Conservation (phyloP, 2,113 vertebrate species). For the Oceanites oceanicus region DNA sequence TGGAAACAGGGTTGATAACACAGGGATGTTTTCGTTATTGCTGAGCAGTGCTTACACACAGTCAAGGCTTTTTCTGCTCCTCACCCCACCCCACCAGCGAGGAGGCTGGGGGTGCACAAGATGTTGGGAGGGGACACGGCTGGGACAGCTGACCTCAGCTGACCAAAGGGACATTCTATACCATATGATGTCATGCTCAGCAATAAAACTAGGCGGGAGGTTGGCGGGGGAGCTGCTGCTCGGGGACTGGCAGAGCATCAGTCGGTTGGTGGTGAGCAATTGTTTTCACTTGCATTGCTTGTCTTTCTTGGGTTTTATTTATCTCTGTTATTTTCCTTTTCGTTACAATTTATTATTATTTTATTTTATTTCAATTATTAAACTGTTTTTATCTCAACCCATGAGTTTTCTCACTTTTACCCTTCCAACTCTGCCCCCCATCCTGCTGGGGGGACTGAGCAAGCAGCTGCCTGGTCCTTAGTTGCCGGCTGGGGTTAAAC, state of each 20-base stretch:
- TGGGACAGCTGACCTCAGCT: too few species aligned
- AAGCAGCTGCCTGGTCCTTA: fast-evolving
- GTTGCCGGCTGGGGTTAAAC: not conserved
- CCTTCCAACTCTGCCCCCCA: fast-evolving
- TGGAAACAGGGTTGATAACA: not conserved
- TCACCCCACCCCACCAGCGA: not conserved
- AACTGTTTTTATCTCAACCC: not conserved
- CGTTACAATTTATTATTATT: not conserved
- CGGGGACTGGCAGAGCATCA: fast-evolving
- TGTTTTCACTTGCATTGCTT: not conserved
- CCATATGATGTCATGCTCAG: too few species aligned
- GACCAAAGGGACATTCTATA: too few species aligned
- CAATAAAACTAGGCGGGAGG: too few species aligned
- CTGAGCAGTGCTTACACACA: not conserved
- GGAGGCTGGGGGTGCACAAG: too few species aligned
- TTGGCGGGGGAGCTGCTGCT: not conserved
- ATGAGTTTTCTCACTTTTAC: not conserved
- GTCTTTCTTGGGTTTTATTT: not conserved
- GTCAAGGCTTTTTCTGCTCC: not conserved
- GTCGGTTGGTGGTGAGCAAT: not conserved
- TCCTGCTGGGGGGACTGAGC: fast-evolving
- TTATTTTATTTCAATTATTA: not conserved
- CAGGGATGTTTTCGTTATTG: not conserved
- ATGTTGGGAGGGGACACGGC: too few species aligned
- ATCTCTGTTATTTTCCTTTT: not conserved